phyloP scores from a whole-genome alignment of 2,113 vertebrate genomes.

The Orycteropus afer region DNA sequence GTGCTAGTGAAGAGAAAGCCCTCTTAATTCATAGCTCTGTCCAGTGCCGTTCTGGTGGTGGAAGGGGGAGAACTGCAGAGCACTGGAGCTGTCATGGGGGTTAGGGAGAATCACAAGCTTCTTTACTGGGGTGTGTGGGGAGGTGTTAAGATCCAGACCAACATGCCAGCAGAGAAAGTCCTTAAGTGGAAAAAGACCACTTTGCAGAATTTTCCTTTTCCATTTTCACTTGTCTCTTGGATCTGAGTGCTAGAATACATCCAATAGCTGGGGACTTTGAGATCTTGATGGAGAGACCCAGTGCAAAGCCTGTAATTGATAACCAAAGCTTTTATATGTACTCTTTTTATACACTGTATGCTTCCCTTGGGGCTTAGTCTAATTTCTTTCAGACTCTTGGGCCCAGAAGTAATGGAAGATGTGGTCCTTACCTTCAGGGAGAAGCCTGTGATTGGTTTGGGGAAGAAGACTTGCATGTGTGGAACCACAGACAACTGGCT shows the following conservation, averaged over 20 bases:
- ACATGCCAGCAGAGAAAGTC: not conserved
- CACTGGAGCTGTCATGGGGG: not conserved
- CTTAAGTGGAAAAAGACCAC: not conserved
- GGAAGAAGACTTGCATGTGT: not conserved
- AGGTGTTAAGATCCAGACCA: not conserved
- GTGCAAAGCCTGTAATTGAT: not conserved
- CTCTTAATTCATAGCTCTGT: not conserved
- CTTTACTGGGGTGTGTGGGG: not conserved
- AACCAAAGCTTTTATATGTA: not conserved
- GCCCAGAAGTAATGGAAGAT: not conserved
- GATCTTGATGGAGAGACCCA: not conserved
- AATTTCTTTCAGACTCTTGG: constrained; percentile 19
- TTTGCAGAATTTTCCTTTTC: not conserved
- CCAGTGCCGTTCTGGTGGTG: not conserved
- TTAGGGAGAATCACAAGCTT: not conserved
- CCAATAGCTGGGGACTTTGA: too few relatives aligned
- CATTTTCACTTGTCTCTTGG: constrained; percentile 16
- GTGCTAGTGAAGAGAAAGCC: not conserved
- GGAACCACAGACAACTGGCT: not conserved
- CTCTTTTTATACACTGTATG: not conserved
- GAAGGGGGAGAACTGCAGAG: not conserved
- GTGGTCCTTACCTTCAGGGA: not conserved
- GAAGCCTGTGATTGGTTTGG: not conserved
- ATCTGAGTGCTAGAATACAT: not conserved
- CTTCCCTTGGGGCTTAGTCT: constrained; percentile 20